Percentiles rank a stretch among this genome's conserved stretches.
Conservation (phyloP, 2,113 vertebrate species). For the Cephalopholis sonnerati region DNA sequence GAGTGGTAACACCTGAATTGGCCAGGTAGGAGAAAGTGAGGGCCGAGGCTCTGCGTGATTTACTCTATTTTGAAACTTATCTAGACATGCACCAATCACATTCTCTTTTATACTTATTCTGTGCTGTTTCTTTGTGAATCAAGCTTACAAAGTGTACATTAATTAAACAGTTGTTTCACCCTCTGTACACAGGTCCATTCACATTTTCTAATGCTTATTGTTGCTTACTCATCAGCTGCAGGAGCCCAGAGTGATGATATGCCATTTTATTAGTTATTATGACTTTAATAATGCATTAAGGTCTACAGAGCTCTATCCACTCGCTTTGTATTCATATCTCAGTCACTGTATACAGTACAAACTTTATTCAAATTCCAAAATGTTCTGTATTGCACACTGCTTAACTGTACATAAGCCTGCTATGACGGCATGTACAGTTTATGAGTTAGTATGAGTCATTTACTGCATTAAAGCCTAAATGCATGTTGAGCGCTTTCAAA, state of each 20-base stretch:
- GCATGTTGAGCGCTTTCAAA: constrained; percentile 27
- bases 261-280: constrained; percentile 38
- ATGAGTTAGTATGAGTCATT: constrained; percentile 37
- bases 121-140: not conserved
- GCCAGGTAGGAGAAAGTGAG: not conserved
- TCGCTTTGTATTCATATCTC: constrained; percentile 31
- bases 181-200: constrained; percentile 12
- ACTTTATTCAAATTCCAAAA: constrained; percentile 64
- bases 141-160: not conserved
- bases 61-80: not conserved
- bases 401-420: constrained; percentile 63
- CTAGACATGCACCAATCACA: not conserved
- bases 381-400: constrained; percentile 55
- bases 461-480: constrained; percentile 36
- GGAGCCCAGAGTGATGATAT: constrained; percentile 27
- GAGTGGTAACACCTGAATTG: not conserved
- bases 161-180: not conserved
- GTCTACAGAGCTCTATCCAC: not conserved
- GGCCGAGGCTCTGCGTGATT: not conserved
- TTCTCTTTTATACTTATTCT: not conserved
- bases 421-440: constrained; percentile 34
- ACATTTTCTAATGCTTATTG: not conserved
- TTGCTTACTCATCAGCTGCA: constrained; percentile 18
- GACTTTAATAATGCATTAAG: constrained; percentile 27
- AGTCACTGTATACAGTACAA: constrained; percentile 61